Percentiles rank a stretch among this genome's conserved stretches.
phyloP scores from a whole-genome alignment of 2,113 vertebrate genomes.

The Todiramphus chloris region DNA sequence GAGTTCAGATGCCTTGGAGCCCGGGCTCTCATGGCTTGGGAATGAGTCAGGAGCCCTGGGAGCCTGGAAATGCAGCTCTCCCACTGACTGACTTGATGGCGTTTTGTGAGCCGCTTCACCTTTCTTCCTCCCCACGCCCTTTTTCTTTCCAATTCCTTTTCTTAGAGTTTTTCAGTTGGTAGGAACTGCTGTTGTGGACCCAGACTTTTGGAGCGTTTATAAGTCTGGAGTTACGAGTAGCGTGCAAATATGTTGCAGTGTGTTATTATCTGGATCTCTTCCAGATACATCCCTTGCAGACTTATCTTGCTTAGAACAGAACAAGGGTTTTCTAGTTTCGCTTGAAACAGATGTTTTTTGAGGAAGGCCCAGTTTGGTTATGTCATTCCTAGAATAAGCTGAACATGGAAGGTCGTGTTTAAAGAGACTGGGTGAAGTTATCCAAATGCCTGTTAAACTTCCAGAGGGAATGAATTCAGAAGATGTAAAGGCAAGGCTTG shows the following conservation, averaged over 20 bases:
- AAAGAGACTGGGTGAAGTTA: not conserved
- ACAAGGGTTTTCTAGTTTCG: not conserved
- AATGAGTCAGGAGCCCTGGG: slow-evolving; percentile 67
- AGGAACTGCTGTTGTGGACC: not conserved
- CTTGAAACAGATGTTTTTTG: not conserved
- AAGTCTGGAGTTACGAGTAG: not conserved
- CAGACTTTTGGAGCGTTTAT: not conserved
- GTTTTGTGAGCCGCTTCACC: slow-evolving; percentile 33
- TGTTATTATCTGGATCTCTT: not conserved
- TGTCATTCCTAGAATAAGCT: not conserved
- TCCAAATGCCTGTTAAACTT: not conserved
- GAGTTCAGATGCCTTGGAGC: slow-evolving; percentile 51
- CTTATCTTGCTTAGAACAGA: not conserved
- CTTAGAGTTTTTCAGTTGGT: not conserved
- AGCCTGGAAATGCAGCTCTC: slow-evolving; percentile 57
- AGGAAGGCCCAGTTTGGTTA: not conserved
- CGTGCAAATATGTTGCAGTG: not conserved
- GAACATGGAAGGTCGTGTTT: not conserved
- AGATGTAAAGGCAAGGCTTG: not conserved
- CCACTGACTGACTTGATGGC: slow-evolving; percentile 30
- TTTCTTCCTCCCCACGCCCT: not conserved
- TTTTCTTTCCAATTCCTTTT: not conserved
- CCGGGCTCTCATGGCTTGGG: slow-evolving; percentile 35
- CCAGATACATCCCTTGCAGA: not conserved
- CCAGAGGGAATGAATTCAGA: not conserved